phyloP scores from a whole-genome alignment of 92 coral and sea anemone genomes.

The Paragorgia papillata region DNA sequence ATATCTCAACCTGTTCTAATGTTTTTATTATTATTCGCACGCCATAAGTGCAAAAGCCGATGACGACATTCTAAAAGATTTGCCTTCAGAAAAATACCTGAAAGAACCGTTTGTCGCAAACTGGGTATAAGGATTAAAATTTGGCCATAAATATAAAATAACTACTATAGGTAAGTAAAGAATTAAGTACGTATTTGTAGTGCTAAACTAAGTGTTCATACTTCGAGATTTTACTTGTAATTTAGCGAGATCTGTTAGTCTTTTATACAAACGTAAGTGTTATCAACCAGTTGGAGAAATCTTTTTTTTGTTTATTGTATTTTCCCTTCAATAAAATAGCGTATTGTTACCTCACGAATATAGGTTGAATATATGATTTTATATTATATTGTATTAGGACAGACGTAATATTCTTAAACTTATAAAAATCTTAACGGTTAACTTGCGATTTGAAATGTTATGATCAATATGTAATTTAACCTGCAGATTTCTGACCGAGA shows the following conservation, averaged over 20 bases:
- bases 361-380: no score
- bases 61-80: conserved; percentile 44
- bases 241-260: neutral
- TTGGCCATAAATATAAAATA: neutral
- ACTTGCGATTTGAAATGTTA: no score
- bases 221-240: neutral
- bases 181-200: neutral
- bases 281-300: no score
- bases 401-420: no score
- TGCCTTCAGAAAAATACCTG: conserved; percentile 19
- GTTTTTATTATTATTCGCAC: conserved; percentile 23
- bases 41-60: neutral
- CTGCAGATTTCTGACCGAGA: no score
- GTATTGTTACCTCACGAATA: no score
- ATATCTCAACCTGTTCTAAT: conserved; percentile 31
- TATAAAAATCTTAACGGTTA: no score
- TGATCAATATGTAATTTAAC: no score
- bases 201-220: neutral
- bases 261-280: neutral
- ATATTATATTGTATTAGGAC: no score
- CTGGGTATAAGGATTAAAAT: neutral
- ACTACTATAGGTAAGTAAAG: neutral
- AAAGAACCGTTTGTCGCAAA: neutral
- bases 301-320: no score
- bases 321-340: no score